A percentile compares a stretch with the other conserved stretches of the same genome.
phyloP scores from a whole-genome alignment of 2,888 invertebrate genomes.

The Leucoptera coffeella region DNA sequence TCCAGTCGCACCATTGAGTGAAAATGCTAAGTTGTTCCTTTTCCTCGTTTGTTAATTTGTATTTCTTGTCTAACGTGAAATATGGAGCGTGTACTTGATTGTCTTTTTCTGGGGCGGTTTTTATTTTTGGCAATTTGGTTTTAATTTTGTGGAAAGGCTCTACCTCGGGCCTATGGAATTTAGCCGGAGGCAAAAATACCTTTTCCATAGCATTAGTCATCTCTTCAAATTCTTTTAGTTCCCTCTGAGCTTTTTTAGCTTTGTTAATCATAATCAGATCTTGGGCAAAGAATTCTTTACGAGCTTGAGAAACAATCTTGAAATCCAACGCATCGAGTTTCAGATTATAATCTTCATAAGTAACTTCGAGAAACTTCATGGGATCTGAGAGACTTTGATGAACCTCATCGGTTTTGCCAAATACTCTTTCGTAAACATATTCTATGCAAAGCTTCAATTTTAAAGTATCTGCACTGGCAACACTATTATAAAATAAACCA shows the following conservation, averaged over 20 bases:
- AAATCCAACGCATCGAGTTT: conserved; percentile 34
- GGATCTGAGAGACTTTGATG: conserved; percentile 34
- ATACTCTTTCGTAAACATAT: conserved; percentile 39
- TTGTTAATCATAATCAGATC: conserved; percentile 37
- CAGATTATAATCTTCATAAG: conserved; percentile 40
- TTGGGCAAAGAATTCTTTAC: conserved; percentile 31
- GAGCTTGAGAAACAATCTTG: conserved; percentile 32
- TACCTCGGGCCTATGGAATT: conserved; percentile 21
- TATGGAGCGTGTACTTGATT: too few species aligned
- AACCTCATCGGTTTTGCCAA: conserved; percentile 42
- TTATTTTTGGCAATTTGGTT: conserved; percentile 16
- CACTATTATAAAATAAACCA: conserved; percentile 29
- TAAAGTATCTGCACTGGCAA: conserved; percentile 29
- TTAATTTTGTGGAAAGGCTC: conserved; percentile 30
- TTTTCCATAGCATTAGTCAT: conserved; percentile 42
- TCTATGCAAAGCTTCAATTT: conserved; percentile 41
- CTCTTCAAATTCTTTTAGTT: conserved; percentile 30
- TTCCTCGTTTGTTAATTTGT: conserved; percentile 26
- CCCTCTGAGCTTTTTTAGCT: conserved; percentile 32
- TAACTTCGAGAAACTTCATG: conserved; percentile 39
- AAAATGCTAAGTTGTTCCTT: conserved; percentile 25
- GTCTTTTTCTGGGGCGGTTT: conserved; percentile 11
- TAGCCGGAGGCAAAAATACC: conserved; percentile 29
- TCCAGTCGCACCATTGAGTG: conserved; percentile 40
- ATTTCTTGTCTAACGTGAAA: too few species aligned